These are phyloP conservation scores for Sturnus vulgaris DNA, from an alignment of 2,113 vertebrate species.

Conservation along the genomic window DNA sequence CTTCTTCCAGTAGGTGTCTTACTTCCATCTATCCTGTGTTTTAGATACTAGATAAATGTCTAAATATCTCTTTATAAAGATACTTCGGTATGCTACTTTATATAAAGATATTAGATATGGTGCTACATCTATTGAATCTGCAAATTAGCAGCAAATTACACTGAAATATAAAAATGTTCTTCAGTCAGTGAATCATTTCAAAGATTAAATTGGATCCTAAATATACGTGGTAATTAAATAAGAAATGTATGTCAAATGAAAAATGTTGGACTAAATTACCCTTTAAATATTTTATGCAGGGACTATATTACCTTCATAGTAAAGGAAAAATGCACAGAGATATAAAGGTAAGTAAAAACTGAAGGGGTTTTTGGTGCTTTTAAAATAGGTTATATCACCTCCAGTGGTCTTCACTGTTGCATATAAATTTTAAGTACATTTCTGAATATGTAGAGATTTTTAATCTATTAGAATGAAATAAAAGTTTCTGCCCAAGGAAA, in stretches of 20 bases:
- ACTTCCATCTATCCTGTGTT: neutral
- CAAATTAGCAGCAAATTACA: neutral
- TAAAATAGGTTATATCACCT: neutral
- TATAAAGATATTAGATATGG: neutral
- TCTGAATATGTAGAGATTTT: neutral
- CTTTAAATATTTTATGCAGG: slow-evolving; percentile 67
- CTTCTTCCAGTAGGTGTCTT: neutral
- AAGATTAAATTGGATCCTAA: neutral
- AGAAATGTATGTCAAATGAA: neutral
- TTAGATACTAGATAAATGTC: neutral
- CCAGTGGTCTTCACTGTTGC: neutral
- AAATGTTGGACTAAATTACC: neutral
- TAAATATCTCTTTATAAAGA: neutral
- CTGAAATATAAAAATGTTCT: neutral
- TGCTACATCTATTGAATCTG: neutral
- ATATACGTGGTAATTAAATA: neutral
- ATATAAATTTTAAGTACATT: neutral
- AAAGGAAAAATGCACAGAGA: slow-evolving; percentile 93
- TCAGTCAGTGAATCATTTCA: neutral
- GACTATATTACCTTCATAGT: slow-evolving; percentile 85
- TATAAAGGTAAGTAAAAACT: slow-evolving; percentile 79
- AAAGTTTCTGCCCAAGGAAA: neutral
- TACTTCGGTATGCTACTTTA: neutral
- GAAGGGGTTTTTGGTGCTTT: neutral
- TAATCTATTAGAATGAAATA: neutral